Evolutionary conservation across 2,888 invertebrate genomes (phyloP), one percentile per base, ranked within the genome.

Genomic region (Hipparchia semele): DNA sequence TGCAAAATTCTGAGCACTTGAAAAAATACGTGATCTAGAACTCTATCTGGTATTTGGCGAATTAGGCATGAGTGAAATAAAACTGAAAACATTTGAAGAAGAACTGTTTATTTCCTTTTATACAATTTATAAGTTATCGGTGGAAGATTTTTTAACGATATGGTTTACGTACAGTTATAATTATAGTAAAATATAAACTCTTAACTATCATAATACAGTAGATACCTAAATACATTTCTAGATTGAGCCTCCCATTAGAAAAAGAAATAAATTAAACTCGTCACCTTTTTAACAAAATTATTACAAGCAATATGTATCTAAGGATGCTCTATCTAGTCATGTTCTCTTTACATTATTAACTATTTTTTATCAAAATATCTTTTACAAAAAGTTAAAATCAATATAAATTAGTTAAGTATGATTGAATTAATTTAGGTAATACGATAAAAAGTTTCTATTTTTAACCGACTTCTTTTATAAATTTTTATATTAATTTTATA

Each of bases 121-220:
- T 49, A 68, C 10, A 62, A 64, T 51, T 53, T 39, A n/a, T 70
- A 75, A 70, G 62, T 33, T 46, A 68, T 64, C 58, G 51, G 68
- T 68, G 62, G 68, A 72, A 68, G 62, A 62, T 68, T 61, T 62
- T 51, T 61, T 66, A 39, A 72, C 58, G 58, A 68, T 68, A 68
- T 68, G 64, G 62, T 68, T 58, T 49, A 72, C 62, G 62, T 49
- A 72, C 58, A 51, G n/a, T 64, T 51, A 49, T 9, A 45, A 6
- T 54, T 23, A 58, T 10, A 53, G 53, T 53, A 45, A 61, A 45
- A 61, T 61, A 61, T 61, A 45, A 61, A 61, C 12, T 46, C 4
- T n/a, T n/a, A 6, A 61, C 10, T 39, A 39, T 60, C 10, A n/a
- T 12, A 61, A 39, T 45, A 10, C 12, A 9, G 9, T 9, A 23